Conservation (phyloP, 2,888 invertebrate species). For the Drosophila vallismaia region DNA sequence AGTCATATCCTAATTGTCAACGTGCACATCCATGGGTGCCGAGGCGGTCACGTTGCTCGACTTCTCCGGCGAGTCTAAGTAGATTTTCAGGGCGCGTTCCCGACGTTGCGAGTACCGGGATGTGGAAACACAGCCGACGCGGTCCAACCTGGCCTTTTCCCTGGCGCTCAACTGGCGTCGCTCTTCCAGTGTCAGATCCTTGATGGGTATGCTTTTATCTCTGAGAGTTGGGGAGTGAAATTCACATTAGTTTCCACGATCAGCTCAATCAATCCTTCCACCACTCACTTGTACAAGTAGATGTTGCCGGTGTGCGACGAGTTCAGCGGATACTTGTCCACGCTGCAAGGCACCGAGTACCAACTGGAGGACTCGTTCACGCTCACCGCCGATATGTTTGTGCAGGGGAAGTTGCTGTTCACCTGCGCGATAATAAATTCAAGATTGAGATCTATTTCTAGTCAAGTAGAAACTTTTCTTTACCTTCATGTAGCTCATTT, state of each 20-base stretch:
- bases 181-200: slow-evolving; percentile 87
- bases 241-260: background rate
- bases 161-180: slow-evolving; percentile 86
- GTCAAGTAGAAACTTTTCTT: background rate
- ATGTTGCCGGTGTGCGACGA: slow-evolving; percentile 87
- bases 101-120: slow-evolving; percentile 86
- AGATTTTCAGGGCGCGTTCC: slow-evolving; percentile 90
- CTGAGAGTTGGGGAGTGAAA: slow-evolving; percentile 80
- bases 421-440: slow-evolving; percentile 54
- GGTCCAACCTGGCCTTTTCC: slow-evolving; percentile 86
- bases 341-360: slow-evolving; percentile 85
- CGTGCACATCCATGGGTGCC: slow-evolving; percentile 63
- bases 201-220: slow-evolving; percentile 86
- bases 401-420: slow-evolving; percentile 86
- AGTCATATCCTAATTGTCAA: slow-evolving; percentile 55
- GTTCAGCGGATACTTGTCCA: slow-evolving; percentile 86
- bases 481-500: slow-evolving; percentile 87
- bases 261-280: background rate
- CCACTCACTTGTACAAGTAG: slow-evolving; percentile 87
- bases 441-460: background rate
- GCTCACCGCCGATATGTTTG: slow-evolving; percentile 86
- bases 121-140: slow-evolving; percentile 82
- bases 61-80: slow-evolving; percentile 85
- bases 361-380: slow-evolving; percentile 87
- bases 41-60: slow-evolving; percentile 68